These are phyloP conservation scores for Neocloeon triangulifer DNA, from an alignment of 1,140 invertebrate species.

Conservation along the genomic window DNA sequence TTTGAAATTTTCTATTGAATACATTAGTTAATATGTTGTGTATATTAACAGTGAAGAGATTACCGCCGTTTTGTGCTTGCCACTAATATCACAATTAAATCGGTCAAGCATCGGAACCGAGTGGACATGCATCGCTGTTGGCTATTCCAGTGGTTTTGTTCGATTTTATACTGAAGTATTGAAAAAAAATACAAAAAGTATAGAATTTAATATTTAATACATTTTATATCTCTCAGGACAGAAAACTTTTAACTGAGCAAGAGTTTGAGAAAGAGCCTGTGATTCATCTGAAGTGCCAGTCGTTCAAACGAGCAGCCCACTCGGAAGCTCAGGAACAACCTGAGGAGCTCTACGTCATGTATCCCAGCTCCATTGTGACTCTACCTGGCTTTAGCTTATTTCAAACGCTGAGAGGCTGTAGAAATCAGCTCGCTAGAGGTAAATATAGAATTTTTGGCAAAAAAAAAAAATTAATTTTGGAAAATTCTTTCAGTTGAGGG, in stretches of 20 bases:
- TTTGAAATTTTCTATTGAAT: constrained; percentile 1
- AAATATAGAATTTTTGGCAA: constrained; percentile 12
- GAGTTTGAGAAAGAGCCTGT: constrained; percentile 65
- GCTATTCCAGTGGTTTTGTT: constrained; percentile 63
- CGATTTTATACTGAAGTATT: constrained; percentile 68
- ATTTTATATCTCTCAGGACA: constrained; percentile 28
- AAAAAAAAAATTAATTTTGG: constrained; percentile 8
- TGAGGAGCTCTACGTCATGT: constrained; percentile 71
- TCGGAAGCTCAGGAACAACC: constrained; percentile 27
- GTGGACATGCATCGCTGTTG: constrained; percentile 81
- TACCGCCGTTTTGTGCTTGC: constrained; percentile 30
- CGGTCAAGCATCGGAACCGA: constrained; percentile 45
- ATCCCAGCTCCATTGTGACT: constrained; percentile 48
- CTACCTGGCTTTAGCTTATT: constrained; percentile 66
- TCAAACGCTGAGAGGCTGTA: constrained; percentile 50
- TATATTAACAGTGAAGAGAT: constrained; percentile 29
- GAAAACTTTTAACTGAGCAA: constrained; percentile 60
- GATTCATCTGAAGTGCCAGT: constrained; percentile 57
- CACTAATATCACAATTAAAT: constrained; percentile 43
- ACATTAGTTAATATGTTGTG: constrained; percentile 10
- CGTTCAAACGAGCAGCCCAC: constrained; percentile 30
- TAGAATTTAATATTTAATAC: constrained; percentile 3
- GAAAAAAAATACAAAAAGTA: constrained; percentile 1
- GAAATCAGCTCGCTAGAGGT: constrained; percentile 64
- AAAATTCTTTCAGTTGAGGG: constrained; percentile 46